Conservation (phyloP, 2,797 vertebrate genomes). For the Delichon dasypus region DNA sequence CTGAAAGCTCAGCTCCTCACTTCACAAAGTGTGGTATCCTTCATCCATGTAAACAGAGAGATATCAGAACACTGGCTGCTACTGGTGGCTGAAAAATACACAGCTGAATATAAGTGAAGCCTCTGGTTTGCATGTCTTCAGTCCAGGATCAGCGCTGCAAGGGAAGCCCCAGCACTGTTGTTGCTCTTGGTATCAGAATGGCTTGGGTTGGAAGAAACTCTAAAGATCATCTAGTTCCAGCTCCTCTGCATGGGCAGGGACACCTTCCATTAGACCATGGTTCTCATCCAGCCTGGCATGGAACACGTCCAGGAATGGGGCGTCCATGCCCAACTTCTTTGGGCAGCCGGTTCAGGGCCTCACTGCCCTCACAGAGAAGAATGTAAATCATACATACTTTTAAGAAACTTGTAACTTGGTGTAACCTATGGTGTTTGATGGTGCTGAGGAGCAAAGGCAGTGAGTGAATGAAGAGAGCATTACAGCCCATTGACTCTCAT, state of each 20-base stretch:
- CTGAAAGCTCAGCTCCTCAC: not conserved
- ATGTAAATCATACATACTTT: fast-evolving
- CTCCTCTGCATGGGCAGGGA: not conserved
- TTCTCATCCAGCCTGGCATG: not conserved
- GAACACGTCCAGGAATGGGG: not conserved
- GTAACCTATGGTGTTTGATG: not conserved
- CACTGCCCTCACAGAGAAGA: not conserved
- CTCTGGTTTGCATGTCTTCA: not conserved
- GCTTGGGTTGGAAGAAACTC: not conserved
- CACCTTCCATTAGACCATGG: not conserved
- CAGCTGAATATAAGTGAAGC: not conserved
- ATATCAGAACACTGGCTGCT: not conserved
- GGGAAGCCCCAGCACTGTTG: not conserved
- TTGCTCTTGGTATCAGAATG: not conserved
- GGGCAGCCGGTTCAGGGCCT: not conserved
- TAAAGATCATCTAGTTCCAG: not conserved
- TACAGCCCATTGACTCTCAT: not conserved
- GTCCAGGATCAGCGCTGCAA: not conserved
- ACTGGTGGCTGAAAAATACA: not conserved
- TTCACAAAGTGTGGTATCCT: not conserved
- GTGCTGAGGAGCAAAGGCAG: not conserved
- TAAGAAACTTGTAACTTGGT: not conserved
- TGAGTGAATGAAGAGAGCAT: not conserved
- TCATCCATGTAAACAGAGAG: not conserved
- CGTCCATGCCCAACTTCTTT: not conserved